Evolutionary conservation across 1,140 invertebrate species (phyloP), one percentile per base, ranked within the genome.

Genomic region (Steinernema khuongi): DNA sequence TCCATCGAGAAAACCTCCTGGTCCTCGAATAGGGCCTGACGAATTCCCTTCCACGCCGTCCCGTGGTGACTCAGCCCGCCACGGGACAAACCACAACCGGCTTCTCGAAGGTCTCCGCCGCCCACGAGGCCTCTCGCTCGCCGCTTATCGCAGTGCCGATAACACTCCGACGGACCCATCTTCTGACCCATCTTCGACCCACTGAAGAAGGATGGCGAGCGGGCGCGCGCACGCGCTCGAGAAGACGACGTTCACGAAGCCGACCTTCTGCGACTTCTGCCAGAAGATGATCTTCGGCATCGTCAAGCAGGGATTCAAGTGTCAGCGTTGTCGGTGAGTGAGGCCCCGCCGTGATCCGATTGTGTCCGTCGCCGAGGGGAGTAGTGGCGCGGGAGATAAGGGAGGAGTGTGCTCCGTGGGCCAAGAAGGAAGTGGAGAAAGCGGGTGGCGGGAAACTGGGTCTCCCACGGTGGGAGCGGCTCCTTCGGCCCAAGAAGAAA

Each of bases 301-400:
- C 26, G 75, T 73, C 17, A 71, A 71, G 30, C 77, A 78, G 72
- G 77, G 77, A 22, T 44, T 79, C 50, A 93, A 97, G 86, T 99
- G 96, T 88, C 94, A 97, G 19, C 50, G 50, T 4, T 68, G 22
- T 50, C n/a, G 72, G 72, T 68, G 26, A 90, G 94, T 94, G 26
- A 18, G 1, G n/a, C 26, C 14, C 86, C 75, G 67, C 80, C 73
- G 19, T 22, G 30, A 1, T 69, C 19, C 36, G 2, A 26, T 66
- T 66, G 1, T 26, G 11, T 29, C 22, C 1, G 29, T 66, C 22
- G 50, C 50, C 11, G 50, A 1, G 11, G 22, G 22, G 22, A 1
- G 50, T 22, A 66, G 11, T 18, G 1, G 50, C 1, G 2, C 50
- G 50, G 22, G 1, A 66, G 11, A 66, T 22, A 26, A 26, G 22